Evolutionary conservation across 2,888 invertebrate species (phyloP), one percentile per base, ranked within the genome.

Genomic region (Quadroppia sp.): DNA sequence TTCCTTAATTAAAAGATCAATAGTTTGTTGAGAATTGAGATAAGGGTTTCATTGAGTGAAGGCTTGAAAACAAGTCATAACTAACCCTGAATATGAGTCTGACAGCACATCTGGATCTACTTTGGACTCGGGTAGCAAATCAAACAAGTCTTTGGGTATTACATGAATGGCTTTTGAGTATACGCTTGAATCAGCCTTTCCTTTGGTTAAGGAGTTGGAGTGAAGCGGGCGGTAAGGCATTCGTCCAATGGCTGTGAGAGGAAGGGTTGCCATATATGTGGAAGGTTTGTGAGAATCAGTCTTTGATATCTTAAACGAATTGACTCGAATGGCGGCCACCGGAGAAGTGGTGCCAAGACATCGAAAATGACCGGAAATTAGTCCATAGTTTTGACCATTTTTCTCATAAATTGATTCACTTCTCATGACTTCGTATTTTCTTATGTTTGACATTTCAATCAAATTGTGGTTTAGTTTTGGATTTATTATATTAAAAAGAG

Each of bases 81-180:
- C 36, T 67, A 67, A 67, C 67, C 40, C 23, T 67, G 42, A 9
- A 32, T 42, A 15, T 36, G 32, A 6, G 28, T 59, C 1, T 28
- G 61, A 32, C 17, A 61, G 32, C 36, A 67, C 67, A 67, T 72
- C 71, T 20, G 74, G 70, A 61, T 71, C 71, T 23, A 67, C 69
- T 64, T 72, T 76, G 20, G 74, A 61, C 42, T 74, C 71, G 2
- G 59, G 20, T 61, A 42, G 30, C 32, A 40, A 59, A 25, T 76
- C 70, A 20, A 75, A 71, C 23, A 71, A 70, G 11, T 74, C 72
- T 23, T 64, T 36, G 15, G 72, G 42, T 67, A 67, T 67, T 32
- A 64, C 6, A 64, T 36, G 36, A 67, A 42, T 42, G 42, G 20
- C 7, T 25, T 67, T 42, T 4, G 23, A 40, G 42, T 67, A 36